Evolutionary conservation across 2,113 vertebrate species (phyloP).

Genomic region (Falco punctatus): DNA sequence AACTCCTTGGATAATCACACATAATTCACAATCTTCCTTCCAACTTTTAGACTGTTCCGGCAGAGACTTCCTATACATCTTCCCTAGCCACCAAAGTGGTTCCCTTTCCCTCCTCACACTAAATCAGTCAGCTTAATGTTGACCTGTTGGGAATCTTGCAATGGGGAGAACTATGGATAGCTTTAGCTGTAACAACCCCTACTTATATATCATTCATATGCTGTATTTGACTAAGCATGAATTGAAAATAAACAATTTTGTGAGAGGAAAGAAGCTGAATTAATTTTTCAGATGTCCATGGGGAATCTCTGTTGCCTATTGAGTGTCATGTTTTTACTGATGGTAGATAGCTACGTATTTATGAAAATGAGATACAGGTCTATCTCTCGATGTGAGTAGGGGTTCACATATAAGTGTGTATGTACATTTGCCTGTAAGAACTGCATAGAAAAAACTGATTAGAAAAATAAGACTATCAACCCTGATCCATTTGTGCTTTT

Average conservation of each 20-base stretch:
- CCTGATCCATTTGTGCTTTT: background rate
- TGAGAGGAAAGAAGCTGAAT: background rate
- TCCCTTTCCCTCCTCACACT: background rate
- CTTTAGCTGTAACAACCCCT: background rate
- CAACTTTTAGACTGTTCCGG: background rate
- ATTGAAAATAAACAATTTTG: background rate
- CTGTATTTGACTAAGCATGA: background rate
- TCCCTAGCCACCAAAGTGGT: background rate
- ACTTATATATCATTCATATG: background rate
- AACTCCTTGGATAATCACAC: background rate
- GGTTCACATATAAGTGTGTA: background rate
- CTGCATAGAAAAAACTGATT: conserved; percentile 19
- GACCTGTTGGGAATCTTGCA: background rate
- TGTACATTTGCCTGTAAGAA: background rate
- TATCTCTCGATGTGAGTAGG: background rate
- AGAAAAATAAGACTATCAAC: conserved; percentile 1
- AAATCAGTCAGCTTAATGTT: background rate
- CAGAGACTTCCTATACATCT: background rate
- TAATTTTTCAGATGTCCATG: background rate
- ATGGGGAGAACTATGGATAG: background rate
- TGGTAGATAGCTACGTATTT: background rate
- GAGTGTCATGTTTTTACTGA: background rate
- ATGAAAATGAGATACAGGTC: background rate
- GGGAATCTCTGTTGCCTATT: background rate
- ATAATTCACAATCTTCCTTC: background rate